A percentile compares a stretch with the other conserved stretches of the same genome.
Conservation (phyloP, 2,888 invertebrate species). For the Meghimatium bilineatum region DNA sequence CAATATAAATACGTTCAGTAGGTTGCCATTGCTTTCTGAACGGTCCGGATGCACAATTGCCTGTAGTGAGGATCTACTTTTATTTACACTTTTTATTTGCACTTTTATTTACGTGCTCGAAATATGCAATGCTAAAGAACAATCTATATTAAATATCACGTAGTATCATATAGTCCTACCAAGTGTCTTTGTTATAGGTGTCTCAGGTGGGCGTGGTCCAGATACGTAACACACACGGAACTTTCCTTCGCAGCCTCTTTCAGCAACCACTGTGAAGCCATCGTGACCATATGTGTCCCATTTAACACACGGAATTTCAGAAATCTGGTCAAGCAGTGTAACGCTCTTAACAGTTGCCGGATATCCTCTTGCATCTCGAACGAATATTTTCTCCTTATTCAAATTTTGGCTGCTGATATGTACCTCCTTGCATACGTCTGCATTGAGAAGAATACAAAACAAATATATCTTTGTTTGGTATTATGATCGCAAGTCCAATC, state of each 20-base stretch:
- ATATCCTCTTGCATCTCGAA: neutral
- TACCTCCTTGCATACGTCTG: slow-evolving; percentile 3
- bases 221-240: slow-evolving; percentile 23
- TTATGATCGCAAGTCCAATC: too few species aligned
- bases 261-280: neutral
- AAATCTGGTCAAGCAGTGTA: neutral
- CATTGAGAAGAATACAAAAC: neutral
- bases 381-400: neutral
- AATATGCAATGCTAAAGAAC: too few species aligned
- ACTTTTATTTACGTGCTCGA: too few species aligned
- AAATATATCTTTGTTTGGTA: too few species aligned
- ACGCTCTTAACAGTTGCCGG: neutral
- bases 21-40: too few species aligned
- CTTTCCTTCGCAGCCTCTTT: slow-evolving; percentile 19
- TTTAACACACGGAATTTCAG: slow-evolving; percentile 17
- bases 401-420: neutral
- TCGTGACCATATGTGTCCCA: slow-evolving; percentile 21
- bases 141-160: too few species aligned
- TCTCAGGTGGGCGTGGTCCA: neutral
- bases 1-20: too few species aligned
- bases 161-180: neutral
- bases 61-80: too few species aligned
- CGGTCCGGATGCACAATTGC: too few species aligned
- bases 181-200: neutral
- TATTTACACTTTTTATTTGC: too few species aligned